Evolutionary conservation across 2,797 vertebrate genomes (phyloP).

Genomic region (Alauda arvensis): DNA sequence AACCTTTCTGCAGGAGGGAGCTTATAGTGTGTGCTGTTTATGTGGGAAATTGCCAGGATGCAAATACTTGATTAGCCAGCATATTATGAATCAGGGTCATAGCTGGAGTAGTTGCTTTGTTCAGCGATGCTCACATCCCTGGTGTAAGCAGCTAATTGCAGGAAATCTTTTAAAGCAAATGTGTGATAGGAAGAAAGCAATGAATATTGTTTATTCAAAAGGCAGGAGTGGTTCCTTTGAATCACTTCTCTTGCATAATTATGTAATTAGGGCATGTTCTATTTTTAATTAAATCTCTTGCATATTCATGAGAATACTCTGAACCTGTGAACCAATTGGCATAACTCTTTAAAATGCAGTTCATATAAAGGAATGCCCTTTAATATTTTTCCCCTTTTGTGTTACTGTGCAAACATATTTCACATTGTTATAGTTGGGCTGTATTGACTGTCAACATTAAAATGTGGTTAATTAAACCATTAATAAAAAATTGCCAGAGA

Average conservation of each 20-base stretch:
- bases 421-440: neutral
- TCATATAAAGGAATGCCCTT: slow-evolving; percentile 15
- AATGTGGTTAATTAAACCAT: neutral
- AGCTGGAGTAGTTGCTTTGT: slow-evolving; percentile 46
- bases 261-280: slow-evolving; percentile 54
- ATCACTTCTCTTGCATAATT: slow-evolving; percentile 46
- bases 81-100: slow-evolving; percentile 45
- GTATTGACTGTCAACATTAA: neutral
- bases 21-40: slow-evolving; percentile 12
- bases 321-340: slow-evolving; percentile 13
- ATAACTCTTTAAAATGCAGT: neutral
- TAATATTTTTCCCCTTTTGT: neutral
- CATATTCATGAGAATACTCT: slow-evolving; percentile 41
- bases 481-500: neutral
- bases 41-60: slow-evolving; percentile 25
- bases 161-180: slow-evolving; percentile 49
- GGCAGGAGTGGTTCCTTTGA: slow-evolving; percentile 44
- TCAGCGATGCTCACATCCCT: slow-evolving; percentile 33
- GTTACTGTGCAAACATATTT: neutral
- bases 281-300: slow-evolving; percentile 57
- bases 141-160: slow-evolving; percentile 43
- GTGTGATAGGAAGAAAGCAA: slow-evolving; percentile 51
- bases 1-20: slow-evolving; percentile 6
- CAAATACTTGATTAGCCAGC: slow-evolving; percentile 11
- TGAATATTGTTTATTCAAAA: slow-evolving; percentile 58